Conservation (phyloP, 2,888 invertebrate genomes). For the Agriotes lineatus region DNA sequence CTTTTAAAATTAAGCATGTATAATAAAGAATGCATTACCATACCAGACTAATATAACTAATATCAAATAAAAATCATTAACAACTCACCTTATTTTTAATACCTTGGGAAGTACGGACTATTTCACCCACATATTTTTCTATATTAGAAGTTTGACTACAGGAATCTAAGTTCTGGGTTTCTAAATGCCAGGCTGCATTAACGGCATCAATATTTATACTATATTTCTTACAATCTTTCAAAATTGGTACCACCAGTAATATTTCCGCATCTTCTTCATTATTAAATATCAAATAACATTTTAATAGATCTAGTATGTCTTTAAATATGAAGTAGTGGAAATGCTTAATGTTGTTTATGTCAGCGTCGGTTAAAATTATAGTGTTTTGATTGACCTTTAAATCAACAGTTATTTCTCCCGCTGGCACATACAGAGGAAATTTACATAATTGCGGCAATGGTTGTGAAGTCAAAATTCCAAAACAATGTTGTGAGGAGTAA, state of each 20-base stretch:
- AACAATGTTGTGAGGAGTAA: conserved; percentile 69
- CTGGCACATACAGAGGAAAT: conserved; percentile 82
- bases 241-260: conserved; percentile 55
- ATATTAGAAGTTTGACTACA: conserved; percentile 45
- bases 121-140: conserved; percentile 76
- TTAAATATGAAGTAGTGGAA: conserved; percentile 83
- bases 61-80: too few relatives aligned
- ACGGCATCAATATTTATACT: conserved; percentile 76
- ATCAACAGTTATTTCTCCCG: conserved; percentile 71
- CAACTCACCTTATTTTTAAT: conserved; percentile 65
- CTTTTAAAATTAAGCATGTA: too few relatives aligned
- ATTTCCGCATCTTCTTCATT: conserved; percentile 68
- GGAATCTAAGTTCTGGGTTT: neutral
- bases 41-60: too few relatives aligned
- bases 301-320: conserved; percentile 75
- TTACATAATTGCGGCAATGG: conserved; percentile 72
- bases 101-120: conserved; percentile 91
- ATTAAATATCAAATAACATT: conserved; percentile 71
- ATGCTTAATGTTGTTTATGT: conserved; percentile 69
- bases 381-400: conserved; percentile 68
- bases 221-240: conserved; percentile 51
- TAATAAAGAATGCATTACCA: too few relatives aligned
- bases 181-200: conserved; percentile 62
- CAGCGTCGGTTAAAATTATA: conserved; percentile 64
- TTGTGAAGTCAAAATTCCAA: conserved; percentile 75